Conservation (phyloP, 2,888 invertebrate species). For the Acanthococcus lagerstroemiae region DNA sequence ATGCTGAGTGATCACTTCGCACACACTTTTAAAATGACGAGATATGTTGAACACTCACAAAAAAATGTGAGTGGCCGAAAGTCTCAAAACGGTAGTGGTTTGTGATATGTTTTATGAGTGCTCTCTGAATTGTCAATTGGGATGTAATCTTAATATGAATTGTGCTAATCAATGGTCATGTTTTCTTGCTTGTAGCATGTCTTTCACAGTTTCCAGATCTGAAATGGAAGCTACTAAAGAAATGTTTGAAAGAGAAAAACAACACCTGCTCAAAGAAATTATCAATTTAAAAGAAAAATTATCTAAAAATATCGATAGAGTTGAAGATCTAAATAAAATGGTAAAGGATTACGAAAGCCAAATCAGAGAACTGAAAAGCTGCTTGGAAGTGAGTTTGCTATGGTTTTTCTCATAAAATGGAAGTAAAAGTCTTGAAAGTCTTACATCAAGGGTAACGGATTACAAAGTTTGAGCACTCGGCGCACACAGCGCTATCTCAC, state of each 20-base stretch:
- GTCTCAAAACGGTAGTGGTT: too few relatives aligned
- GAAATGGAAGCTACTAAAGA: constrained; percentile 17
- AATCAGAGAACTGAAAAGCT: constrained; percentile 7
- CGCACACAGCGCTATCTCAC: too few relatives aligned
- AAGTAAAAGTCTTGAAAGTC: neutral
- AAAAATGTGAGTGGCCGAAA: too few relatives aligned
- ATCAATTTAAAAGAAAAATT: constrained; percentile 15
- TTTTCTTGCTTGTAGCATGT: neutral
- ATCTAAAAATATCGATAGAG: neutral
- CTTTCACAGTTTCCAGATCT: constrained; percentile 7
- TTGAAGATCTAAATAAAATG: constrained; percentile 1
- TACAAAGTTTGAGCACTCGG: too few relatives aligned
- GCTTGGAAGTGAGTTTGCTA: constrained; percentile 8
- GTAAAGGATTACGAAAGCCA: constrained; percentile 4
- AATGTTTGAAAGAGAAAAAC: constrained; percentile 27
- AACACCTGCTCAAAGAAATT: constrained; percentile 20
- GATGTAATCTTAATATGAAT: too few relatives aligned
- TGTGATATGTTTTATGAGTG: too few relatives aligned
- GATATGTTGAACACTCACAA: too few relatives aligned
- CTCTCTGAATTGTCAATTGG: too few relatives aligned
- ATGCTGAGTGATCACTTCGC: too few relatives aligned
- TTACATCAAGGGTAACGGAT: too few relatives aligned
- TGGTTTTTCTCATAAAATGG: neutral
- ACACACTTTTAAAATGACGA: too few relatives aligned
- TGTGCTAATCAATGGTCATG: neutral